A percentile compares a stretch with the other conserved stretches of the same genome.
These are phyloP conservation scores for Adoxophyes honmai DNA, from an alignment of 1,140 invertebrate species.

Conservation along the genomic window DNA sequence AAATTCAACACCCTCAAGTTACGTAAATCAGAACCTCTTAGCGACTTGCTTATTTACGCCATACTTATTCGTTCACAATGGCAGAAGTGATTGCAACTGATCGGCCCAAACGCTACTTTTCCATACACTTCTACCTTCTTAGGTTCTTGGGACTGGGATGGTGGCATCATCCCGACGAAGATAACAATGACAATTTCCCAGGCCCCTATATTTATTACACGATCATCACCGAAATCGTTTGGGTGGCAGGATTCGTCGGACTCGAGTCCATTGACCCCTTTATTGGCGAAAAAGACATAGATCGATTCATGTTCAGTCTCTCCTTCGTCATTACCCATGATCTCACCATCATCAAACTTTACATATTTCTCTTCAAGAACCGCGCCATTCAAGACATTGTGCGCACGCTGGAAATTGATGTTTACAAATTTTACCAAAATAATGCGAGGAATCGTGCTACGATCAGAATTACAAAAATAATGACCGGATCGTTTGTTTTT, in stretches of 20 bases:
- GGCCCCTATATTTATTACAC: conserved; percentile 58
- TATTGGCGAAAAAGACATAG: conserved; percentile 61
- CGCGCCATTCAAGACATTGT: conserved; percentile 57
- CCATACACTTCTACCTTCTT: conserved; percentile 48
- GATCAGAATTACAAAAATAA: conserved; percentile 43
- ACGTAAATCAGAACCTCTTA: conserved; percentile 2
- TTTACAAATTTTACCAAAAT: conserved; percentile 61
- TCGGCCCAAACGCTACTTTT: conserved; percentile 49
- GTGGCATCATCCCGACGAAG: conserved; percentile 69
- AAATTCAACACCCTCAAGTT: not conserved
- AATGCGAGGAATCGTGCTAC: conserved; percentile 40
- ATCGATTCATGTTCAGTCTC: conserved; percentile 68
- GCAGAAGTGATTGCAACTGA: conserved; percentile 12
- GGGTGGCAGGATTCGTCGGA: conserved; percentile 66
- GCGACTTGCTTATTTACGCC: not conserved
- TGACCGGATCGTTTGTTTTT: conserved; percentile 58
- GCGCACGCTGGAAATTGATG: conserved; percentile 48
- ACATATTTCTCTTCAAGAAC: conserved; percentile 65
- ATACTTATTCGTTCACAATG: not conserved
- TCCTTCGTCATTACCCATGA: conserved; percentile 69
- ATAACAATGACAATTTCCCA: conserved; percentile 49
- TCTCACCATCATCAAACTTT: conserved; percentile 60
- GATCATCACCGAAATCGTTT: conserved; percentile 55
- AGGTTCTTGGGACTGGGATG: conserved; percentile 60
- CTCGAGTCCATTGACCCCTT: conserved; percentile 68